Percentiles rank a stretch among this genome's conserved stretches.
phyloP scores from a whole-genome alignment of 2,113 vertebrate genomes.

The Crotalus helleri region DNA sequence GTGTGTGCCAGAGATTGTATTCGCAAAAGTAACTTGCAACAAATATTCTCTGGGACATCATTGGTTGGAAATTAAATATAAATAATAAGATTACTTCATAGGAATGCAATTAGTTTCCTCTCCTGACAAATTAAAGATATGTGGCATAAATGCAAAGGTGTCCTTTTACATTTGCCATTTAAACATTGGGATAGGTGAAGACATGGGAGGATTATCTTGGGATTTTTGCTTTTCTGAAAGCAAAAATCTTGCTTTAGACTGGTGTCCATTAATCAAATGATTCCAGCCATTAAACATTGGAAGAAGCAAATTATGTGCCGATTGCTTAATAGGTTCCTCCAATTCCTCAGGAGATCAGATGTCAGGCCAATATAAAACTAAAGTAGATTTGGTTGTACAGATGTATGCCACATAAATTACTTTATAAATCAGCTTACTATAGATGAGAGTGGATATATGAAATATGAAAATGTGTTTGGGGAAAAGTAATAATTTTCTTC shows the following conservation, averaged over 20 bases:
- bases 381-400: not conserved
- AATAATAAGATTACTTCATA: not conserved
- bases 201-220: not conserved
- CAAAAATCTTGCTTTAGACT: not conserved
- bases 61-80: not conserved
- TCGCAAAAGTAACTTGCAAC: not conserved
- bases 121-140: not conserved
- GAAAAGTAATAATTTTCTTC: not conserved
- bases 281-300: not conserved
- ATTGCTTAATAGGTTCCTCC: not conserved
- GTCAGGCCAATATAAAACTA: not conserved
- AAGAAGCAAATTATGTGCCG: not conserved
- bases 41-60: not conserved
- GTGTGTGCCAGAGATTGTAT: not conserved
- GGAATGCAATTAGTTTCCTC: not conserved
- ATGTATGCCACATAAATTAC: too few relatives aligned
- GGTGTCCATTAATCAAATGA: not conserved
- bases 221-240: not conserved
- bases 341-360: not conserved
- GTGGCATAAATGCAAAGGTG: not conserved
- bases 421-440: not conserved
- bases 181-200: not conserved
- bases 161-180: not conserved
- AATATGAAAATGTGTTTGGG: not conserved
- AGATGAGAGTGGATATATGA: not conserved